Evolutionary conservation across 2,888 invertebrate species (phyloP), one percentile per base, ranked within the genome.

Genomic region (Lycaena phlaeas): DNA sequence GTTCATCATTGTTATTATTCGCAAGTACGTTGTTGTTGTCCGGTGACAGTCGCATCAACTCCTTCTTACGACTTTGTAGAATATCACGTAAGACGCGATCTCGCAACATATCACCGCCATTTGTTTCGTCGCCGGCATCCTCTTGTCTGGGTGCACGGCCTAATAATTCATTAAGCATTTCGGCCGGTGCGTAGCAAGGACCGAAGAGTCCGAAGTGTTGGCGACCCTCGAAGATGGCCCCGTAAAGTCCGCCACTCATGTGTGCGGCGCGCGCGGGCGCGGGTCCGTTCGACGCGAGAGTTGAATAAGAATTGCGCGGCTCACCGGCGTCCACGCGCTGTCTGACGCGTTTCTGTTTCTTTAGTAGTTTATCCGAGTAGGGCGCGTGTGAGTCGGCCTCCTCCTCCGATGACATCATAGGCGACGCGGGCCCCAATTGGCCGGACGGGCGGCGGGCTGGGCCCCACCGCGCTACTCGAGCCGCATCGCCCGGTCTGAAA

Each of bases 371-470:
- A 90, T 92, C 93, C 91, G 92, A 92, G 89, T 92, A 94, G 92
- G 94, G 93, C 89, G 93, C 93, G 90, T 92, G 93, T 89, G 90
- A 90, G 88, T 92, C 93, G 89, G 92, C 92, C 92, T 94, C 94
- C 93, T 94, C 94, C 92, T 94, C 94, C 92, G 94, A 94, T 94
- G 94, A 94, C 94, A 94, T 94, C 93, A 94, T 93, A 90, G 88
- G 93, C 92, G 88, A 89, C 88, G 86, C 87, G 88, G 85, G 88
- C 90, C 90, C 88, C 87, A 88, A 89, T 92, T 92, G 92, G 92
- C 90, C 89, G 87, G 81, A 86, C 88, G 81, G 86, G 89, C 88
- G 87, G 86, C 82, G 82, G 84, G 85, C 74, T 61, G 63, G 67
- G 71, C 84, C 84, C 81, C 74, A 71, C 77, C 81, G 79, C 81